Percentiles rank a stretch among this genome's conserved stretches.
These are phyloP conservation scores for Chaunax sp. DNA, from an alignment of 2,797 vertebrate species.

Conservation along the genomic window DNA sequence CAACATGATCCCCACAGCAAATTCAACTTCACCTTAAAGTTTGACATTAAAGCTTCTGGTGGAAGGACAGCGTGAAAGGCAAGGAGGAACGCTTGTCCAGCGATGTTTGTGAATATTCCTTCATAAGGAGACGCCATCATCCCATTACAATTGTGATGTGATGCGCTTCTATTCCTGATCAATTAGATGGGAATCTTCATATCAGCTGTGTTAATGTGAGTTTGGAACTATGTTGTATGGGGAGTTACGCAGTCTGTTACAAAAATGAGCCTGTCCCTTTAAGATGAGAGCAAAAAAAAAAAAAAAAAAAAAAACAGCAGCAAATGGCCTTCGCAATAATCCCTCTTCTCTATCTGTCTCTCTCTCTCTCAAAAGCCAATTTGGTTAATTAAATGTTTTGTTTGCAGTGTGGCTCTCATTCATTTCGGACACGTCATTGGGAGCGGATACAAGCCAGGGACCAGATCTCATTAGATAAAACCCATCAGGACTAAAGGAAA, in stretches of 20 bases:
- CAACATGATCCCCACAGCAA: slow-evolving; percentile 63
- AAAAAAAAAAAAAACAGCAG: slow-evolving; percentile 25
- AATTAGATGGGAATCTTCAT: slow-evolving; percentile 66
- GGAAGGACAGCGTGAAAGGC: slow-evolving; percentile 24
- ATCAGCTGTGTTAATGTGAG: slow-evolving; percentile 66
- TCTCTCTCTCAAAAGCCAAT: slow-evolving; percentile 94
- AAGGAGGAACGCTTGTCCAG: slow-evolving; percentile 34
- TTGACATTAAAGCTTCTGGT: slow-evolving; percentile 50
- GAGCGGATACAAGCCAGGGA: slow-evolving; percentile 98
- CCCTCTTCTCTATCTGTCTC: slow-evolving; percentile 77
- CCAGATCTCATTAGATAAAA: slow-evolving; percentile 99
- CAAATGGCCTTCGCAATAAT: slow-evolving; percentile 85
- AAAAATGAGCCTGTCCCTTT: slow-evolving; percentile 87
- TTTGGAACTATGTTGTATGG: slow-evolving; percentile 60
- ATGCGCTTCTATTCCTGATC: slow-evolving; percentile 67
- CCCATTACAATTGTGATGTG: slow-evolving; percentile 69
- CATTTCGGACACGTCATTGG: slow-evolving; percentile 99
- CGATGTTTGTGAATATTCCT: slow-evolving; percentile 43
- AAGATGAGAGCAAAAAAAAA: slow-evolving; percentile 75
- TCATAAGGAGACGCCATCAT: slow-evolving; percentile 57
- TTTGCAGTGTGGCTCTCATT: slow-evolving; percentile 99
- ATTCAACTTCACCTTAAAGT: slow-evolving; percentile 59
- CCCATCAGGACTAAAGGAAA: slow-evolving; percentile 99
- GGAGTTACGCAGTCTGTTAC: slow-evolving; percentile 75
- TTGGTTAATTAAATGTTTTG: slow-evolving; percentile 99